A percentile compares a stretch with the other conserved stretches of the same genome.
Conservation (phyloP, 2,888 invertebrate species). For the Drosophila rubida region DNA sequence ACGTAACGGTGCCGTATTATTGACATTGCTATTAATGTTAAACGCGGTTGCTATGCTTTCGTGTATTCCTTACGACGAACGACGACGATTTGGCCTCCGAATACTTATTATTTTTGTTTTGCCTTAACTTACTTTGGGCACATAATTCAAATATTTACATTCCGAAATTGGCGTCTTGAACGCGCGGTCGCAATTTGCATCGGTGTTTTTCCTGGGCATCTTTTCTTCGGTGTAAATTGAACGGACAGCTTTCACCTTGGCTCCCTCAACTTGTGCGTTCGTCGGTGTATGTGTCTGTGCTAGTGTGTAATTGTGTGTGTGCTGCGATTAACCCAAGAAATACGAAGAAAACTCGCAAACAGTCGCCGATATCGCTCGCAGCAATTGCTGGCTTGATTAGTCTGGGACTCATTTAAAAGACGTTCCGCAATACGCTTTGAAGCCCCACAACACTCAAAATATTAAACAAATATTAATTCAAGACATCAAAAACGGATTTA, state of each 20-base stretch:
- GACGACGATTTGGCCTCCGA: constrained; percentile 8
- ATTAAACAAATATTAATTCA: constrained; percentile 58
- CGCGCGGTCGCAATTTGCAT: constrained; percentile 75
- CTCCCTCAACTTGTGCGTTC: constrained; percentile 7
- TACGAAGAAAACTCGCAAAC: constrained; percentile 26
- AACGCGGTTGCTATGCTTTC: constrained; percentile 15
- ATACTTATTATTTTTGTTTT: constrained; percentile 54
- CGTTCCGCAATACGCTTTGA: constrained; percentile 58
- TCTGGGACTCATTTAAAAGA: constrained; percentile 27
- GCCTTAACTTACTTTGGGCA: constrained; percentile 79
- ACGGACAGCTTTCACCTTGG: constrained; percentile 41
- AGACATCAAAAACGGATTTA: constrained; percentile 68
- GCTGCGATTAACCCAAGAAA: constrained; percentile 22
- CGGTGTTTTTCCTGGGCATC: constrained; percentile 44
- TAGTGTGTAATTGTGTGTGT: constrained; percentile 11
- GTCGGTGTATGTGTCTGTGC: constrained; percentile 2
- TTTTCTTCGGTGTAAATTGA: constrained; percentile 45
- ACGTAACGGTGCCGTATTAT: constrained; percentile 30
- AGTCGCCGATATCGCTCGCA: constrained; percentile 40
- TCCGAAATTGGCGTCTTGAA: constrained; percentile 82
- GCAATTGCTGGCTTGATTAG: constrained; percentile 55
- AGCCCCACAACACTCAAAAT: constrained; percentile 45
- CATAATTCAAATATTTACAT: constrained; percentile 84
- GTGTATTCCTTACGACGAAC: constrained; percentile 11
- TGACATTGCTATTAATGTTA: constrained; percentile 41